Evolutionary conservation across 1,140 invertebrate species (phyloP), one percentile per base, ranked within the genome.

Genomic region (Ectropis grisescens): DNA sequence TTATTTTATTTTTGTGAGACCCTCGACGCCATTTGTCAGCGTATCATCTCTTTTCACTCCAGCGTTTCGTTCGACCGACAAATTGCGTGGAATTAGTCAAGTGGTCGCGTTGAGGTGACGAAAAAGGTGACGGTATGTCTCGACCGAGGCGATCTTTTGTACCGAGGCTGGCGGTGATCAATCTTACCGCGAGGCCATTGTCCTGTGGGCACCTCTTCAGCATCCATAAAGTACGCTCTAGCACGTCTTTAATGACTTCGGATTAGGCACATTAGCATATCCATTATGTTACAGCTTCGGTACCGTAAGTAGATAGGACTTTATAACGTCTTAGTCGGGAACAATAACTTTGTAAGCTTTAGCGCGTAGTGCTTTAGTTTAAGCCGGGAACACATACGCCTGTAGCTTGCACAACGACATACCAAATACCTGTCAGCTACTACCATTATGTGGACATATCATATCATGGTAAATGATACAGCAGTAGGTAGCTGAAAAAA

Each of bases 151-250:
- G 25, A 53, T 44, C 55, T 69, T n/a, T 70, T 96, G 83, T 98
- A 94, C 33, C 95, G 81, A 95, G 54, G 51, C 50, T 58, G 44
- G 48, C 38, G 56, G 70, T 62, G 58, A 81, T 81, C 59, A 75
- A 78, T 81, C 72, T 81, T 75, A 11, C 35, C 37, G 28, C 24
- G 43, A 24, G 42, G 29, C 53, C 53, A 65, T 78, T 75, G 72
- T 75, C 47, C 45, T 56, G 46, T 40, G 50, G 37, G 58, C 61
- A 69, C 65, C 62, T 70, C 52, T 59, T 49, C 22, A 51, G 36
- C 33, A 41, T 41, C 36, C 41, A 29, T 42, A 33, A 12, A 27
- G 26, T 27, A 41, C 38, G 29, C 29, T 24, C 23, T 33, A 22
- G 37, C 22, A 27, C 93, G 23, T 96, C 94, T 41, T 94, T 34